A percentile compares a stretch with the other conserved stretches of the same genome.
phyloP scores from a whole-genome alignment of 2,888 invertebrate species.

The Phalera bucephala region DNA sequence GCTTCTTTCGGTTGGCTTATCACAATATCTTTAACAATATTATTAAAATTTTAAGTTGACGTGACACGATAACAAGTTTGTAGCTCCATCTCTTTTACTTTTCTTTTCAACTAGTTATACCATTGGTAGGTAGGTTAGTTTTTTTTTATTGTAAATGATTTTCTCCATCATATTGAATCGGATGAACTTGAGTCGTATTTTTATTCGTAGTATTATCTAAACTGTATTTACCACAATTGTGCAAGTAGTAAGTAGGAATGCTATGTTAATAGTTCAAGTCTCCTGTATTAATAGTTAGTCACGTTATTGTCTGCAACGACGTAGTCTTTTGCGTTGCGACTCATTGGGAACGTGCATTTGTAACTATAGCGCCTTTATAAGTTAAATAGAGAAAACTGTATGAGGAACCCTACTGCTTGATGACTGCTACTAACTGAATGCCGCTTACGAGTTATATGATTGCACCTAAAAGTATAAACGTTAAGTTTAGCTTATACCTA shows the following conservation, averaged over 20 bases:
- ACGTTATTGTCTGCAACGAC: no score
- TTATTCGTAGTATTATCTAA: slow-evolving; percentile 3
- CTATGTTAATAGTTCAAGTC: slow-evolving; percentile 13
- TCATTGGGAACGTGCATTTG: slow-evolving; percentile 26
- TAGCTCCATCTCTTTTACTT: no score
- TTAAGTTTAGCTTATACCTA: no score
- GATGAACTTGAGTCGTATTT: no score
- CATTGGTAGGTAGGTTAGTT: no score
- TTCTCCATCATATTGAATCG: no score
- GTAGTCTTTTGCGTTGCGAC: slow-evolving; percentile 17
- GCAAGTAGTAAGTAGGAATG: slow-evolving; percentile 9
- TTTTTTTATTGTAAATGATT: no score
- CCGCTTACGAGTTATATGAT: slow-evolving; percentile 21
- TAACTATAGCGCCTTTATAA: slow-evolving; percentile 14
- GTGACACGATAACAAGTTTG: no score
- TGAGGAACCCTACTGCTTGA: slow-evolving; percentile 29
- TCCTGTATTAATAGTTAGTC: slow-evolving; percentile 11
- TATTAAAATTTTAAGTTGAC: no score
- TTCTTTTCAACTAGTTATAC: no score
- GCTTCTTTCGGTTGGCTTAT: no score
- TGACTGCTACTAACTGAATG: slow-evolving; percentile 27
- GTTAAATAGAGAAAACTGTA: slow-evolving; percentile 20
- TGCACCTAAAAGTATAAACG: slow-evolving; percentile 21
- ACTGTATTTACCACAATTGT: slow-evolving; percentile 10
- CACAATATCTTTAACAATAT: no score